phyloP scores from a whole-genome alignment of 2,797 vertebrate genomes.

The Glossophaga mutica region DNA sequence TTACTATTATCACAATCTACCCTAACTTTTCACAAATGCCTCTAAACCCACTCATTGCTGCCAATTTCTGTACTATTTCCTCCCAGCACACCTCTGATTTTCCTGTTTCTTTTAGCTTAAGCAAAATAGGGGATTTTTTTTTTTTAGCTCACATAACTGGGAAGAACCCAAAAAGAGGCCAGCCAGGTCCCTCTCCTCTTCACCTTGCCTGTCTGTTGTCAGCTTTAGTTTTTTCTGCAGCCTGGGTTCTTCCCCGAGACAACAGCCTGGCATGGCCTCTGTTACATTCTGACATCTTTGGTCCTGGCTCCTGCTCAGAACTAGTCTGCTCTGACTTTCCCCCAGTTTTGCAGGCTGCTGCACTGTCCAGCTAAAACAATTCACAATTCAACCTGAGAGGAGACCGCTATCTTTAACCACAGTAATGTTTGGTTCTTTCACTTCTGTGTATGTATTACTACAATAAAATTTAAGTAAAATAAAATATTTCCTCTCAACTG shows the following conservation, averaged over 20 bases:
- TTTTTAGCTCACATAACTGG: background rate
- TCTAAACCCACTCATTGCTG: background rate
- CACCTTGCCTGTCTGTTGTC: background rate
- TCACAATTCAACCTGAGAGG: background rate
- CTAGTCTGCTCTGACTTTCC: background rate
- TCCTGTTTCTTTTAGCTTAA: background rate
- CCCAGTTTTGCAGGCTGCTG: background rate
- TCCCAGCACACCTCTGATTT: background rate
- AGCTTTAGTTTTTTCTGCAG: background rate
- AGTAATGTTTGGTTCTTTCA: background rate
- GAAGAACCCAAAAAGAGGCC: background rate
- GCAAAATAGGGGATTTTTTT: background rate
- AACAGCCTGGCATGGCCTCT: background rate
- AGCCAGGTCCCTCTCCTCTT: background rate
- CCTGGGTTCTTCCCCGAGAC: background rate
- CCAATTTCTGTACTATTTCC: background rate
- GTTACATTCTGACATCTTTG: background rate
- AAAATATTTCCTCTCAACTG: background rate
- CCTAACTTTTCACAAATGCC: background rate
- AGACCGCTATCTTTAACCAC: background rate
- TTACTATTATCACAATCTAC: background rate
- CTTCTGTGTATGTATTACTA: background rate
- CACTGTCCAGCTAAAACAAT: background rate
- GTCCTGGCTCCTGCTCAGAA: background rate
- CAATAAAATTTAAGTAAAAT: background rate